Percentiles rank a stretch among this genome's conserved stretches.
Conservation (phyloP, 2,797 vertebrate genomes). For the Cuculus canorus region DNA sequence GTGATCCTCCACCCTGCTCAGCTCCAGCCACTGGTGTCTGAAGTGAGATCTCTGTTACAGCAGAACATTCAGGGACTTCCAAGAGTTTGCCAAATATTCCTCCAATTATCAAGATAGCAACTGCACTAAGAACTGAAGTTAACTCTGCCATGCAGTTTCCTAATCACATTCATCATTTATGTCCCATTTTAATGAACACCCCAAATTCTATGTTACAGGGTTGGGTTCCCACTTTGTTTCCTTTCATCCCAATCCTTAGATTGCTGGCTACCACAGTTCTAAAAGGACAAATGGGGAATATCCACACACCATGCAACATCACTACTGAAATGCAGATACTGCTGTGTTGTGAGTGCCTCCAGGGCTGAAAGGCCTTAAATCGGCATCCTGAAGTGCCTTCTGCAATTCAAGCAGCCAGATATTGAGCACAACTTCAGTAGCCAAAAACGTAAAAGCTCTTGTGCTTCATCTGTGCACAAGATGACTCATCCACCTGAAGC, state of each 20-base stretch:
- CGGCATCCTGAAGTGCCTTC: not conserved
- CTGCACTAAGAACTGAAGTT: not conserved
- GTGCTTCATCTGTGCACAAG: not conserved
- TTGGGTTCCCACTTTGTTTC: not conserved
- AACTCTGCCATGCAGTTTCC: not conserved
- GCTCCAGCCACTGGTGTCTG: accelerated
- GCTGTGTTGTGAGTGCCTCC: not conserved
- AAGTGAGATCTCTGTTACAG: not conserved
- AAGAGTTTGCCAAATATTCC: not conserved
- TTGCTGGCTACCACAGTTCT: not conserved
- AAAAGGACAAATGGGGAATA: not conserved
- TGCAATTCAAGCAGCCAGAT: not conserved
- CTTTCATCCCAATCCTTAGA: not conserved
- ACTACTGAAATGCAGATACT: not conserved
- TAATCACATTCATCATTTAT: not conserved
- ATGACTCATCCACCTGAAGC: not conserved
- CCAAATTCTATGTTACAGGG: not conserved
- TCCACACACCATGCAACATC: not conserved
- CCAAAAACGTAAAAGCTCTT: not conserved
- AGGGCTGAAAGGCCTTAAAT: not conserved
- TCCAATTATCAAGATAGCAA: not conserved
- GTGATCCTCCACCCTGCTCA: not conserved
- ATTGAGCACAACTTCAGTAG: not conserved
- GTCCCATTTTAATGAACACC: not conserved
- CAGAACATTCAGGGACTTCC: too few relatives aligned